A percentile compares a stretch with the other conserved stretches of the same genome.
Evolutionary conservation across 2,797 vertebrate genomes (phyloP).

Genomic region (Manis pentadactyla): DNA sequence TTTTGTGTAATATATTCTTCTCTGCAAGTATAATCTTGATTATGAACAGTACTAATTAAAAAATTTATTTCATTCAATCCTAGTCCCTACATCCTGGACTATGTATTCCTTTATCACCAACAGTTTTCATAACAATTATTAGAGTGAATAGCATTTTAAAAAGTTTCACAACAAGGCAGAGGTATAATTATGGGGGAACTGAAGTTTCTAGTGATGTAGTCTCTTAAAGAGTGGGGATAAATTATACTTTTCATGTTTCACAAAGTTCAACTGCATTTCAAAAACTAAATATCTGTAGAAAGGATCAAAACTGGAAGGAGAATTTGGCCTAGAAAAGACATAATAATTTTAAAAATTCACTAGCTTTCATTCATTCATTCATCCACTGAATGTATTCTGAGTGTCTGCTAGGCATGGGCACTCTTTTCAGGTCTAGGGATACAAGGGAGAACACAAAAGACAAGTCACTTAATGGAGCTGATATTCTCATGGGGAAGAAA

Average conservation of each 20-base stretch:
- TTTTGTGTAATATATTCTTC: not conserved
- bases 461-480: not conserved
- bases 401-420: too few relatives aligned
- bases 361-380: not conserved
- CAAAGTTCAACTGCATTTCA: not conserved
- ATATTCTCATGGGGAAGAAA: not conserved
- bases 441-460: not conserved
- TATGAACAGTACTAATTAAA: slow-evolving; percentile 3
- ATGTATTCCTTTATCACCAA: not conserved
- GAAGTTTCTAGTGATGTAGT: not conserved
- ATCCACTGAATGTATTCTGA: not conserved
- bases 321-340: not conserved
- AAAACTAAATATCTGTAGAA: not conserved
- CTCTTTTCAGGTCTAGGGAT: not conserved
- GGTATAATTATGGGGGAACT: not conserved
- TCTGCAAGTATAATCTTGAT: not conserved
- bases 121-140: not conserved
- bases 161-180: not conserved
- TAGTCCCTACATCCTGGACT: not conserved
- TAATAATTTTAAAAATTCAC: not conserved
- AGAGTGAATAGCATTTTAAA: not conserved
- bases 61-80: not conserved
- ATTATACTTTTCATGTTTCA: not conserved
- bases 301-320: not conserved
- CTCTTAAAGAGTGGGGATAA: not conserved